A percentile compares a stretch with the other conserved stretches of the same genome.
phyloP scores from a whole-genome alignment of 1,140 invertebrate genomes.

The Ruditapes philippinarum region DNA sequence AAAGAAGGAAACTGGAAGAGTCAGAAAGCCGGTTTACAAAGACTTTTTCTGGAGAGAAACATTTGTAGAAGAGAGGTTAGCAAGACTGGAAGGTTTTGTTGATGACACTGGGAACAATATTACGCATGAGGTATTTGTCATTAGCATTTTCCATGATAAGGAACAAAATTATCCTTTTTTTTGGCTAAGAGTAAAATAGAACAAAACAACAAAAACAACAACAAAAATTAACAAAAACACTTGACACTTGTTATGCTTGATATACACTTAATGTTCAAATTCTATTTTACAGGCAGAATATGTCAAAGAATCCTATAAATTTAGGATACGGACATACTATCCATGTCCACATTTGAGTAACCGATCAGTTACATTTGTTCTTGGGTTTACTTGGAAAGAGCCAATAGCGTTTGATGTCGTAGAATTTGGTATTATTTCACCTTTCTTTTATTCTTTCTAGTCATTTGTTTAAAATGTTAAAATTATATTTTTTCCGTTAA shows the following conservation, averaged over 20 bases:
- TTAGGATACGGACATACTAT: slow-evolving; percentile 45
- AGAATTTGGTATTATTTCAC: slow-evolving; percentile 7
- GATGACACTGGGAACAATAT: slow-evolving; percentile 8
- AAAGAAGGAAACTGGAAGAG: not conserved
- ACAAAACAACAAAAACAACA: too few species aligned
- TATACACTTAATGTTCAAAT: too few species aligned
- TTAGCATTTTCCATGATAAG: too few species aligned
- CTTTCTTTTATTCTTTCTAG: not conserved
- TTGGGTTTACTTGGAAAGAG: slow-evolving; percentile 51
- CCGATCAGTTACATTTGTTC: slow-evolving; percentile 40
- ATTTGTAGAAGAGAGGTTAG: slow-evolving; percentile 6
- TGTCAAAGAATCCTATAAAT: not conserved
- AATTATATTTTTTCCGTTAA: too few species aligned
- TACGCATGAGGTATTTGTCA: slow-evolving; percentile 12
- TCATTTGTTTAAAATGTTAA: too few species aligned
- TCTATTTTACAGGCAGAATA: not conserved
- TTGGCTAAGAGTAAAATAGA: too few species aligned
- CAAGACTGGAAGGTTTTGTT: slow-evolving; percentile 28
- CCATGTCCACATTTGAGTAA: slow-evolving; percentile 29
- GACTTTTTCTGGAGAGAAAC: slow-evolving; percentile 39
- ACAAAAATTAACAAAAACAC: too few species aligned
- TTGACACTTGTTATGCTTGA: too few species aligned
- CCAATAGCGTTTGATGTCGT: slow-evolving; percentile 45
- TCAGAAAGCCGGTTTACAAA: not conserved
- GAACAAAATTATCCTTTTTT: too few species aligned